Evolutionary conservation across 1,140 invertebrate species (phyloP).

Genomic region (Ips nitidus): DNA sequence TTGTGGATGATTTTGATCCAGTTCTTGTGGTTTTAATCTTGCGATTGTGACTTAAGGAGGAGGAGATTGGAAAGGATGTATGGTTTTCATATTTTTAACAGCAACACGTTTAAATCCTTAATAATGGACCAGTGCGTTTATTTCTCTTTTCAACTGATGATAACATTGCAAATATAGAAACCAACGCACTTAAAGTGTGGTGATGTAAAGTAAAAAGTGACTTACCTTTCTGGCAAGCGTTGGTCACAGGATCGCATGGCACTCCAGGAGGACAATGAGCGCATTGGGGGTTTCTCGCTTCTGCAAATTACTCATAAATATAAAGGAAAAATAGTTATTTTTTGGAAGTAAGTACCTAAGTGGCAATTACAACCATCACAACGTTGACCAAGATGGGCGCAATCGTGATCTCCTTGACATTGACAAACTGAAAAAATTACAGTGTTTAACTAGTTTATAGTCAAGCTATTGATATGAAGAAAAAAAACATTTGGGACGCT

Average conservation of each 20-base stretch:
- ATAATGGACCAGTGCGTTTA: conserved; percentile 14
- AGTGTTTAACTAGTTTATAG: background rate
- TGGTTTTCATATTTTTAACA: conserved; percentile 42
- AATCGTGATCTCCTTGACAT: conserved; percentile 65
- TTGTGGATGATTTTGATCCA: conserved; percentile 25
- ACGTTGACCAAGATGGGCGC: conserved; percentile 55
- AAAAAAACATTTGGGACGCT: no score
- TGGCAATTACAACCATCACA: conserved; percentile 72
- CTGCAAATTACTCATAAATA: conserved; percentile 25
- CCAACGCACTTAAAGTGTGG: conserved; percentile 25
- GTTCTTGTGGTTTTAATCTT: conserved; percentile 40
- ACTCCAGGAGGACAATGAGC: conserved; percentile 74
- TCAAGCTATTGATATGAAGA: background rate
- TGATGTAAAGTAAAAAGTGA: conserved; percentile 7
- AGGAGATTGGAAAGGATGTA: conserved; percentile 25
- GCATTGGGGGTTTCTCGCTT: conserved; percentile 57
- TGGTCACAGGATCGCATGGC: conserved; percentile 71
- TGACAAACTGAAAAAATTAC: conserved; percentile 61
- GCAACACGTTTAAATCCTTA: conserved; percentile 44
- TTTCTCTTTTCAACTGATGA: background rate
- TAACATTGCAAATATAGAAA: conserved; percentile 2
- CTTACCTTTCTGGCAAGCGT: conserved; percentile 79
- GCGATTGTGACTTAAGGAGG: conserved; percentile 21
- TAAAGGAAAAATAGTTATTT: background rate
- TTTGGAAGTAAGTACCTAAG: conserved; percentile 52